Evolutionary conservation across 2,113 vertebrate genomes (phyloP), one percentile per base, ranked within the genome.

Genomic region (Daubentonia madagascariensis): DNA sequence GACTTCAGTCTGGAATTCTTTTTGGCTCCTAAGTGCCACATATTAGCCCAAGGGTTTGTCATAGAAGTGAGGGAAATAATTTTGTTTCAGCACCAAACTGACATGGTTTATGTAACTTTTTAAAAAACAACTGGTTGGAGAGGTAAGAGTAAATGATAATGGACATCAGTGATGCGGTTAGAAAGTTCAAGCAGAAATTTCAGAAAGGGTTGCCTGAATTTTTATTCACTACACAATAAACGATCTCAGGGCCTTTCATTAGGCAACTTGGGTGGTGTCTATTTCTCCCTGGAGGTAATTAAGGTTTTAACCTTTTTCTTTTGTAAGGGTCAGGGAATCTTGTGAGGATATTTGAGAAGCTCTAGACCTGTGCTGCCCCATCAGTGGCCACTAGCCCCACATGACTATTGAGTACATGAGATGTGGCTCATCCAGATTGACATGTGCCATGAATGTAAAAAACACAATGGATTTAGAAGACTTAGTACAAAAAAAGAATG

Each of bases 71-170:
- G 48, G n/a, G 61, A 32, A 25, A 32, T 10, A 32, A 67, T 94
- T 96, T 94, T 73, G 30, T 89, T 92, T 96, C 48, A 96, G 95
- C 95, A 97, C 94, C 94, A 81, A 76, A 95, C 84, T 80, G 68
- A 18, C 65, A 70, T 43, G 84, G 57, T 85, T 81, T 65, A 32
- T 67, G n/a, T 68, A 65, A 75, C 68, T 83, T 96, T n/a, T 72
- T 43, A 37, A 90, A 85, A 50, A 65, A 72, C 23, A 75, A 52
- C 20, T 22, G 37, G 65, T 65, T 50, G 79, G 76, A 79, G 45
- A 78, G 89, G 61, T 48, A n/a, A 63, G 5, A 50, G 57, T 61
- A 81, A 72, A 37, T 13, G 54, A 67, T 45, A 61, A 79, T 18
- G 52, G 61, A 84, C 10, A 43, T 22, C 6, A 45, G 8, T 45